Evolutionary conservation across 2,113 vertebrate species (phyloP).

Genomic region (Microcebus ravelobensis): DNA sequence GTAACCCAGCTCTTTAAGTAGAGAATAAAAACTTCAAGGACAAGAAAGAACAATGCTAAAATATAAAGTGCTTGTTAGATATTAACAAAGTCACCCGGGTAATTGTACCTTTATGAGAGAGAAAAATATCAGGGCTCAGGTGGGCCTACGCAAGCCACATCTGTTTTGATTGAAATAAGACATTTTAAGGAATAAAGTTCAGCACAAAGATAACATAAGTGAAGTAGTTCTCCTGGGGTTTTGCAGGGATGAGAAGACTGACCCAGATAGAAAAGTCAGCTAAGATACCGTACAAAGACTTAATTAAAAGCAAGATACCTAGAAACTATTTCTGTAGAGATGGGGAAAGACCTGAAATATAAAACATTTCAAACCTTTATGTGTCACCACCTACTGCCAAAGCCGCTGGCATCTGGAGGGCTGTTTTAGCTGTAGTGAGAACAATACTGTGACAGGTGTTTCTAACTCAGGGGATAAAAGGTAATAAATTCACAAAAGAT

Average conservation of each 20-base stretch:
- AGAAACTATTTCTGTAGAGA: conserved; percentile 3
- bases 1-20: neutral
- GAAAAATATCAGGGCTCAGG: neutral
- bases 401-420: neutral
- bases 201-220: neutral
- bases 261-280: neutral
- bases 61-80: neutral
- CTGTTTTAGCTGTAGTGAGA: neutral
- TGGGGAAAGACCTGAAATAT: neutral
- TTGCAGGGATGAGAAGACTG: neutral
- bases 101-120: neutral
- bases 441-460: neutral
- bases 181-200: conserved; percentile 3
- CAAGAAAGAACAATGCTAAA: neutral
- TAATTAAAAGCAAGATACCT: neutral
- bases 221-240: neutral
- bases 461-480: neutral
- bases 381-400: neutral
- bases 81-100: neutral
- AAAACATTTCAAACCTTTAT: neutral
- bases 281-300: neutral
- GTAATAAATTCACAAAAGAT: neutral
- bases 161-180: neutral
- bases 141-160: neutral
- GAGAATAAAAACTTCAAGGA: neutral